phyloP scores from a whole-genome alignment of 2,113 vertebrate species.

The Gavia stellata region DNA sequence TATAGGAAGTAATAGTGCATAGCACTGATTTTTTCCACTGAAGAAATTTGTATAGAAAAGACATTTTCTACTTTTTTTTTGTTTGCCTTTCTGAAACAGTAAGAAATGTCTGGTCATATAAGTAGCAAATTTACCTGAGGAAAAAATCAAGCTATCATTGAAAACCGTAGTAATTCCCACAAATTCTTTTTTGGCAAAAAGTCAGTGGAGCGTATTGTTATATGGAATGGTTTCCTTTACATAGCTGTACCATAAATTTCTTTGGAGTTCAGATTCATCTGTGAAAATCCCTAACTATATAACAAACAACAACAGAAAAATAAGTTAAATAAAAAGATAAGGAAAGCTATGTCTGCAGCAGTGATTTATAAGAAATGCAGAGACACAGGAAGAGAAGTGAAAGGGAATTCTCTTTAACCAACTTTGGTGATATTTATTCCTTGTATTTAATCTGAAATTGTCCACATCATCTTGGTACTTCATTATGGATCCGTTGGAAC shows the following conservation, averaged over 20 bases:
- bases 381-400: neutral
- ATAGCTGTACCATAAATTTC: neutral
- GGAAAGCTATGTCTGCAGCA: neutral
- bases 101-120: neutral
- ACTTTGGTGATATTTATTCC: slow-evolving; percentile 28
- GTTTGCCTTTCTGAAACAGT: neutral
- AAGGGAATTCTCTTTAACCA: neutral
- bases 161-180: slow-evolving; percentile 45
- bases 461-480: slow-evolving; percentile 31
- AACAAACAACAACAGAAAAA: neutral
- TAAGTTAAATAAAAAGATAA: neutral
- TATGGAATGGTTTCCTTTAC: neutral
- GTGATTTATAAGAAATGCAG: neutral
- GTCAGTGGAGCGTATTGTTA: neutral
- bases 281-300: neutral
- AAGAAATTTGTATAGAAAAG: neutral
- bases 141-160: neutral
- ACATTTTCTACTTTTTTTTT: neutral
- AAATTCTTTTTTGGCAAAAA: slow-evolving; percentile 45
- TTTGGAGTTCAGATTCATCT: neutral
- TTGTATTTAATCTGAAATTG: slow-evolving; percentile 9
- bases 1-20: neutral
- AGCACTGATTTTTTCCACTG: neutral
- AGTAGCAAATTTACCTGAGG: neutral
- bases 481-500: slow-evolving; percentile 27